phyloP scores from a whole-genome alignment of 1,140 invertebrate genomes.

The Batillaria attramentaria region DNA sequence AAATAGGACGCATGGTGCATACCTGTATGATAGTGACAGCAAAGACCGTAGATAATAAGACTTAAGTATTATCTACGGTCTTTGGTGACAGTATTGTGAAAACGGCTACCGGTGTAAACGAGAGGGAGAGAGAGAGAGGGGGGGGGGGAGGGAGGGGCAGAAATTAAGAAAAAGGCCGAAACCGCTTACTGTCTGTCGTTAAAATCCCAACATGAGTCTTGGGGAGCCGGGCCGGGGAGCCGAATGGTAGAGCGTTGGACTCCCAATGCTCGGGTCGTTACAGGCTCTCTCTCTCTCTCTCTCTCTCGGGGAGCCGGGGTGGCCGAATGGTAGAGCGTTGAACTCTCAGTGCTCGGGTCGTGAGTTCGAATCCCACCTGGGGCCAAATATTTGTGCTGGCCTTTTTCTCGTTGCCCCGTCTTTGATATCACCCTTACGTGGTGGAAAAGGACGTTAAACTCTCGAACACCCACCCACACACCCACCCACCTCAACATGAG shows the following conservation, averaged over 20 bases:
- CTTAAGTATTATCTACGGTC: too few relatives aligned
- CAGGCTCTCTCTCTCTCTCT: not conserved
- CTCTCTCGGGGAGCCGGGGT: not conserved
- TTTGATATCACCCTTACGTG: too few relatives aligned
- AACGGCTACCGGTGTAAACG: too few relatives aligned
- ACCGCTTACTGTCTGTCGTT: not conserved
- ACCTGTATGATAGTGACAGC: not conserved
- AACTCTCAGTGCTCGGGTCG: not conserved
- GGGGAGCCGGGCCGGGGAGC: not conserved
- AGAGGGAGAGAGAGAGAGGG: constrained; percentile 13
- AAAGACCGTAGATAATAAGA: not conserved
- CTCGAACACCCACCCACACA: too few relatives aligned
- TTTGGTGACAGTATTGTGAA: too few relatives aligned
- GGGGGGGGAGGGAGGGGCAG: not conserved
- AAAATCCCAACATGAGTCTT: too few relatives aligned
- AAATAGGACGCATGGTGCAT: not conserved
- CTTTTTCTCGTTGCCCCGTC: too few relatives aligned
- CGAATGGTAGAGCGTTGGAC: not conserved
- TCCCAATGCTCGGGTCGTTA: not conserved
- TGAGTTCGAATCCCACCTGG: too few relatives aligned
- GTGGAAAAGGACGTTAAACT: too few relatives aligned
- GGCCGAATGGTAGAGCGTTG: not conserved
- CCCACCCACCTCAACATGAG: too few relatives aligned
- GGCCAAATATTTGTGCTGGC: too few relatives aligned
- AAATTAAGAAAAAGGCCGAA: not conserved